Evolutionary conservation across 2,113 vertebrate species (phyloP).

Genomic region (Xenopus borealis): DNA sequence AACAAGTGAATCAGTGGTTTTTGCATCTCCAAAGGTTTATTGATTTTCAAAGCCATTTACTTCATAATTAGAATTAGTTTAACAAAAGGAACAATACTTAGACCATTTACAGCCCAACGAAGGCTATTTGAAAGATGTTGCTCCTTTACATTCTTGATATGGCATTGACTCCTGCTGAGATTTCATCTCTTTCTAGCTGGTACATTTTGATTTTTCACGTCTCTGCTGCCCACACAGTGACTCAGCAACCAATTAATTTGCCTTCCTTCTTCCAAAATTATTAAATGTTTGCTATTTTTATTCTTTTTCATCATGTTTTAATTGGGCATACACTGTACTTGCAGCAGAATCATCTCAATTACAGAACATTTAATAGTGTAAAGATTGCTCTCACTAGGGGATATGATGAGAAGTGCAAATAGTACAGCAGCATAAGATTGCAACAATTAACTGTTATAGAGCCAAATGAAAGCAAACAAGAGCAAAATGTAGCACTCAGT

Average conservation of each 20-base stretch:
- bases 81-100: not conserved
- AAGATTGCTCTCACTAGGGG: not conserved
- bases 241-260: not conserved
- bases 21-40: not conserved
- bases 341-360: slow-evolving; percentile 3
- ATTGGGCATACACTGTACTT: not conserved
- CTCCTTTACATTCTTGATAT: not conserved
- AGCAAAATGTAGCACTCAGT: no score
- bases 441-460: not conserved
- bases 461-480: not conserved
- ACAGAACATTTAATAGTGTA: slow-evolving; percentile 2
- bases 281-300: not conserved
- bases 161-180: not conserved
- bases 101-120: not conserved
- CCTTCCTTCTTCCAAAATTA: slow-evolving; percentile 1
- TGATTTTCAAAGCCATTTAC: not conserved
- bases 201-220: not conserved
- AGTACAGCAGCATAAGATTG: not conserved
- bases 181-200: not conserved
- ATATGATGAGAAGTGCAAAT: not conserved
- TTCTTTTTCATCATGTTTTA: slow-evolving; percentile 1
- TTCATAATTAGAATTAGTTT: not conserved
- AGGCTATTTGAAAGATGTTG: not conserved
- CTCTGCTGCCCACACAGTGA: not conserved
- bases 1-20: no score